Evolutionary conservation across 1,140 invertebrate genomes (phyloP), one percentile per base, ranked within the genome.

Genomic region (Procambarus clarkii): DNA sequence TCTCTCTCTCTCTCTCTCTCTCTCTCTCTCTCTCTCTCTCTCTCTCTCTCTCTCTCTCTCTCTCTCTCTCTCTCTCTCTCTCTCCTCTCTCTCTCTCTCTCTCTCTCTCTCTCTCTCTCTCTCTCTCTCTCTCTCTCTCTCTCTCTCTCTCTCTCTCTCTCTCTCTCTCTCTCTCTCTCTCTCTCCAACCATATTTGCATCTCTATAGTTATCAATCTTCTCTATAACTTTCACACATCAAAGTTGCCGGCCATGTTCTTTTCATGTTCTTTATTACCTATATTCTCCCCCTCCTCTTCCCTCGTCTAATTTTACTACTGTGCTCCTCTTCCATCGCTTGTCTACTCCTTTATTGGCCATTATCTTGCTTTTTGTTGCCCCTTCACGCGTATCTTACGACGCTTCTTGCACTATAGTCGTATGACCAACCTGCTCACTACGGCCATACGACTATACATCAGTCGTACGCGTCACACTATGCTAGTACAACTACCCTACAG

Each of bases 51-150:
- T n/a, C n/a, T 15, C 64, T 69, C 64, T n/a, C n/a, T n/a, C 64
- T 69, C 34, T 34, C 34, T 34, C 34, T 34, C 34, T 34, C 34
- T 34, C 34, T 34, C 34, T 34, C 34, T 34, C 34, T 34, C 34
- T 69, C 64, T n/a, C n/a, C 64, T n/a, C 64, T 69, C 64, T n/a
- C 64, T n/a, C 13, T 69, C 64, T n/a, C n/a, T 15, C 64, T 69
- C 64, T 69, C 13, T 69, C 64, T n/a, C 64, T n/a, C n/a, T 15
- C n/a, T 11, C 74, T 77, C 64, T 69, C 64, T 69, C n/a, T n/a
- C 64, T 69, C 64, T n/a, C n/a, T 15, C 64, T 69, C 64, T n/a
- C n/a, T n/a, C 64, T 69, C 64, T 69, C 64, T n/a, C 64, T 69
- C 64, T n/a, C n/a, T n/a, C 64, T 69, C 64, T 69, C n/a, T 15